Evolutionary conservation across 2,888 invertebrate species (phyloP), one percentile per base, ranked within the genome.

Genomic region (Xylota sylvarum): DNA sequence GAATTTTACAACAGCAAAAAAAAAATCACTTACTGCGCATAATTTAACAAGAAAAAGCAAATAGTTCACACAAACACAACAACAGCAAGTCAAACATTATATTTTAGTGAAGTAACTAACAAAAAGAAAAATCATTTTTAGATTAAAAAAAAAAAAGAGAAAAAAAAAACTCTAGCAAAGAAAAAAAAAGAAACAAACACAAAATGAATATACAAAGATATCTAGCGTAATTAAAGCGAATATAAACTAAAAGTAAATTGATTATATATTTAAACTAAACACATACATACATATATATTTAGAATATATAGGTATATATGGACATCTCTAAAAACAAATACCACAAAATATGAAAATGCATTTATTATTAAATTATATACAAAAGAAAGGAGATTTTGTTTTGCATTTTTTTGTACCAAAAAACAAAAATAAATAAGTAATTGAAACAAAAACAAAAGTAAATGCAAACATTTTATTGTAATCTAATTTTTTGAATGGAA

Each of bases 321-420:
- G 60, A 85, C 55, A 43, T 87, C 67, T 88, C 55, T 70, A 72
- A 87, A 77, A 23, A 74, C 69, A 82, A 88, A 88, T 83, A 89
- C 90, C 89, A 85, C 65, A 81, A 85, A 81, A 85, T 67, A 74
- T 72, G 17, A 78, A 73, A 84, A 81, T 88, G 88, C 88, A 86
- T 86, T 86, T 81, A 88, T 81, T 86, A 85, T 88, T 60, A 83
- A 82, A 87, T 72, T 87, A 79, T 84, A 81, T 77, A 87, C 86
- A 88, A 79, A 30, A 43, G 62, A 70, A 65, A 72, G 52, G 64
- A 78, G 52, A 87, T 78, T 89, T 88, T 86, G 67, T 73, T 78
- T 82, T 73, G 58, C 87, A 87, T 89, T 80, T 89, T n/a, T 89
- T 89, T 89, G 88, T 89, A 89, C 89, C 89, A 88, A 88, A 88